Percentiles rank a stretch among this genome's conserved stretches.
Evolutionary conservation across 1,140 invertebrate species (phyloP).

Genomic region (Frieseomelitta varia): DNA sequence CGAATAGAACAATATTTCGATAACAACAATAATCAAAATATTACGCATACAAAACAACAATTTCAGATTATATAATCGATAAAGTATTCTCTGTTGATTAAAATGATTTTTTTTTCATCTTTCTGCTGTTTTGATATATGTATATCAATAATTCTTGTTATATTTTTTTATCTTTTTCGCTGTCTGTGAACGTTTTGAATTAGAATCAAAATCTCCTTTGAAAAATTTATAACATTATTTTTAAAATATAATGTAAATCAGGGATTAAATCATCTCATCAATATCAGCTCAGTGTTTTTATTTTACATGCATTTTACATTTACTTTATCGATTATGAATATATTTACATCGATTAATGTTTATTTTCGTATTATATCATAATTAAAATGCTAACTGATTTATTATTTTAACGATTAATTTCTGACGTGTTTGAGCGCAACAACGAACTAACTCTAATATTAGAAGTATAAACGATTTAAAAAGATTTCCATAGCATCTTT

Average conservation of each 20-base stretch:
- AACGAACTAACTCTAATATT: too few species aligned
- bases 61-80: too few species aligned
- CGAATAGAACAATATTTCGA: slow-evolving; percentile 12
- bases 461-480: too few species aligned
- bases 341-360: neutral
- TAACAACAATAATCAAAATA: slow-evolving; percentile 6
- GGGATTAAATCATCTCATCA: neutral
- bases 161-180: neutral
- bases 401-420: too few species aligned
- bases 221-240: neutral
- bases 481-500: too few species aligned
- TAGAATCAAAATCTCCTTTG: neutral
- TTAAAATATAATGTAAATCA: neutral
- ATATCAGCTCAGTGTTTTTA: neutral
- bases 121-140: neutral
- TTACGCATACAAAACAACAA: too few species aligned
- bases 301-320: neutral
- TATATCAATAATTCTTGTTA: neutral
- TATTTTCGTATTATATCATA: neutral
- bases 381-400: neutral
- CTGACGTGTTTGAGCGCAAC: too few species aligned
- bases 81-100: too few species aligned
- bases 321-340: neutral
- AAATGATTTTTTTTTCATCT: neutral
- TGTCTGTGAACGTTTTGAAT: neutral